phyloP scores from a whole-genome alignment of 2,113 vertebrate species.

The Psettodes erumei region DNA sequence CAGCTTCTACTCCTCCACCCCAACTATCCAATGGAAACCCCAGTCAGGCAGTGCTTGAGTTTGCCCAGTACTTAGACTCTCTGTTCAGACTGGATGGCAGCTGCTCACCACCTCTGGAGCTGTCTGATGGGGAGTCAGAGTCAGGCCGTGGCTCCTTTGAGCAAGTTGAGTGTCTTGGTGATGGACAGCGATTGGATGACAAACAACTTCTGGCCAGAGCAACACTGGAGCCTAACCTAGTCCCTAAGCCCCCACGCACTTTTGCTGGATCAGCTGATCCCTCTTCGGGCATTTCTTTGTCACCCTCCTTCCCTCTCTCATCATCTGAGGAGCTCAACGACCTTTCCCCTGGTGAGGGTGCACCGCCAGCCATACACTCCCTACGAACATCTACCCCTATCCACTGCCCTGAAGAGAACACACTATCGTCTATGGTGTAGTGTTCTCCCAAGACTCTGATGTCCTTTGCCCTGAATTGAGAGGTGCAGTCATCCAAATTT shows the following conservation, averaged over 20 bases:
- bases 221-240: slow-evolving; percentile 94
- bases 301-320: slow-evolving; percentile 95
- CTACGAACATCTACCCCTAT: slow-evolving; percentile 91
- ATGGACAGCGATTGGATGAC: slow-evolving; percentile 86
- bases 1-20: slow-evolving; percentile 65
- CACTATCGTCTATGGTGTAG: slow-evolving; percentile 83
- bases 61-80: slow-evolving; percentile 97
- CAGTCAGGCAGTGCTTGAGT: slow-evolving; percentile 97
- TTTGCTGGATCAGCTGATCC: slow-evolving; percentile 95
- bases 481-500: slow-evolving; percentile 61
- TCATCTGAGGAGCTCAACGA: slow-evolving; percentile 97
- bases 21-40: slow-evolving; percentile 91
- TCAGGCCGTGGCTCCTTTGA: slow-evolving; percentile 82
- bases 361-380: slow-evolving; percentile 84
- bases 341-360: slow-evolving; percentile 90
- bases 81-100: slow-evolving; percentile 96
- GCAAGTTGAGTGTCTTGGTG: slow-evolving; percentile 89
- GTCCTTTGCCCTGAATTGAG: slow-evolving; percentile 44
- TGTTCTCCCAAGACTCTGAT: slow-evolving; percentile 23
- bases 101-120: slow-evolving; percentile 93
- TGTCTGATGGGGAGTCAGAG: slow-evolving; percentile 86
- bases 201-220: slow-evolving; percentile 93
- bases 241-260: slow-evolving; percentile 95
- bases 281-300: slow-evolving; percentile 96
- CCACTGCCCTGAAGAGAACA: slow-evolving; percentile 86